These are phyloP conservation scores for Bubo blakistoni DNA, from an alignment of 2,113 vertebrate genomes.

Conservation along the genomic window DNA sequence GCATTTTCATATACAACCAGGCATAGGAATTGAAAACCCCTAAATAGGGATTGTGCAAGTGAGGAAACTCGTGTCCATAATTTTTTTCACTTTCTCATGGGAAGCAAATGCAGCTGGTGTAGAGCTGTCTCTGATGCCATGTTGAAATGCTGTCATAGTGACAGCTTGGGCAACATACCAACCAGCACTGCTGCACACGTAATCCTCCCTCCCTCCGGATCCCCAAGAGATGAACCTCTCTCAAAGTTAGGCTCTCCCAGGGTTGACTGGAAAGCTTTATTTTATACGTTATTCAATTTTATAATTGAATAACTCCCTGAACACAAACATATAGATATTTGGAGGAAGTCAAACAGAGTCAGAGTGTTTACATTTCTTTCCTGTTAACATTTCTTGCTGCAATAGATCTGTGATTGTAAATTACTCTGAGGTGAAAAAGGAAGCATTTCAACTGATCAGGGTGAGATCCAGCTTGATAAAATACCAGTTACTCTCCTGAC, in stretches of 20 bases:
- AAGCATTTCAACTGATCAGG: slow-evolving; percentile 16
- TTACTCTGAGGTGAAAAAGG: slow-evolving; percentile 1
- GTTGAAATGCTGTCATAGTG: slow-evolving; percentile 47
- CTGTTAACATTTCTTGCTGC: slow-evolving; percentile 41
- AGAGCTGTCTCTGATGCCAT: slow-evolving; percentile 15
- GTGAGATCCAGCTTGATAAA: slow-evolving; percentile 12
- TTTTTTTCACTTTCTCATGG: slow-evolving; percentile 67
- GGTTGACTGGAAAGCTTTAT: slow-evolving; percentile 1
- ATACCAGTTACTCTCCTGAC: neutral
- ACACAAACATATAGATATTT: slow-evolving; percentile 36
- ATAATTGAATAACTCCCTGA: neutral
- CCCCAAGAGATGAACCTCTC: neutral
- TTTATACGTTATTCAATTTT: too few species aligned
- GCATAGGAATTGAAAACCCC: neutral
- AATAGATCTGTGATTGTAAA: slow-evolving; percentile 16
- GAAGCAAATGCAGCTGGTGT: slow-evolving; percentile 25
- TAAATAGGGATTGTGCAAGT: neutral
- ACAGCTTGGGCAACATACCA: slow-evolving; percentile 42
- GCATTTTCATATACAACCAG: neutral
- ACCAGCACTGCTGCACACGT: neutral
- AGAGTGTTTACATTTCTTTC: slow-evolving; percentile 44
- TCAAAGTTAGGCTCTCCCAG: slow-evolving; percentile 4
- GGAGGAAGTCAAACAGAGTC: slow-evolving; percentile 35
- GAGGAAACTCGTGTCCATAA: neutral
- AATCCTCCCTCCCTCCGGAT: neutral